Evolutionary conservation across 1,140 invertebrate species (phyloP).

Genomic region (Euglossa dilemma): DNA sequence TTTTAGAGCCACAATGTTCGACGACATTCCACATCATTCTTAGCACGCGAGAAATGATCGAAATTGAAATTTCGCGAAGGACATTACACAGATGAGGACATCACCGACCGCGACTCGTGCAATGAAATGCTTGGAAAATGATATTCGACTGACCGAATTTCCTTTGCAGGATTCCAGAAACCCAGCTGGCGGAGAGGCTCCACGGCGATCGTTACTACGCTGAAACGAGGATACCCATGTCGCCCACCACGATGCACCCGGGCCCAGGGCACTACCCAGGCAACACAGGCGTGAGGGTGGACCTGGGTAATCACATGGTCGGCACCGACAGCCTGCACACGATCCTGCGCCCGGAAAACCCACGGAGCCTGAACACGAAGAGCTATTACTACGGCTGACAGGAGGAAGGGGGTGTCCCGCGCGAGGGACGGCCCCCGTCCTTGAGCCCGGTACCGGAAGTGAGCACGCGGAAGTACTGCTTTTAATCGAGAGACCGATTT

Average conservation of each 20-base stretch:
- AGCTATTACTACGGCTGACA: conserved; percentile 86
- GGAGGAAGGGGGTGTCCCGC: conserved; percentile 79
- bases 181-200: conserved; percentile 77
- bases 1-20: too few relatives aligned
- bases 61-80: too few relatives aligned
- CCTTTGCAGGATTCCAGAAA: conserved; percentile 75
- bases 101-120: too few relatives aligned
- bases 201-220: conserved; percentile 78
- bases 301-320: conserved; percentile 81
- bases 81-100: too few relatives aligned
- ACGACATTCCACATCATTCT: too few relatives aligned
- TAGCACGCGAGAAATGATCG: too few relatives aligned
- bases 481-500: conserved; percentile 68
- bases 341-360: conserved; percentile 78
- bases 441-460: conserved; percentile 80
- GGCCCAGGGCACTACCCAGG: conserved; percentile 43
- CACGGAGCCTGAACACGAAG: conserved; percentile 83
- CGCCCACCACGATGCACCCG: conserved; percentile 63
- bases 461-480: conserved; percentile 80
- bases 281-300: conserved; percentile 73
- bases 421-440: conserved; percentile 78
- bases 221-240: conserved; percentile 77
- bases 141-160: not conserved
- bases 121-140: too few relatives aligned
- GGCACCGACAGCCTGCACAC: conserved; percentile 80